phyloP scores from a whole-genome alignment of 2,113 vertebrate species.

The Erythrocercus mccallii region DNA sequence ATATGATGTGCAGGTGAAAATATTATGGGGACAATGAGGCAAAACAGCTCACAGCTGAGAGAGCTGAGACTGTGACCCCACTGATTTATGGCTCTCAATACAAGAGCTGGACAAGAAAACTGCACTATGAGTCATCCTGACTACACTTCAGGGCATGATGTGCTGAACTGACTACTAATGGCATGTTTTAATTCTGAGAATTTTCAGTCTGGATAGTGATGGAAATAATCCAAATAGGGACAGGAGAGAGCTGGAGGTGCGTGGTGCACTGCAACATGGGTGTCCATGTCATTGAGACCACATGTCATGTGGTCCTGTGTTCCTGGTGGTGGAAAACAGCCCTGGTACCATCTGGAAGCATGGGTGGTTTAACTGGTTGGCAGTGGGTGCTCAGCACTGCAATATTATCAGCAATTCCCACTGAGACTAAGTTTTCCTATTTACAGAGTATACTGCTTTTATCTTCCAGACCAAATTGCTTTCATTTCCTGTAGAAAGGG shows the following conservation, averaged over 20 bases:
- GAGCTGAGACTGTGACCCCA: not conserved
- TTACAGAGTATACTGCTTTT: not conserved
- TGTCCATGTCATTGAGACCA: not conserved
- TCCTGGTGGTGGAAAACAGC: not conserved
- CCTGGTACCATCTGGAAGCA: not conserved
- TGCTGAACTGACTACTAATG: not conserved
- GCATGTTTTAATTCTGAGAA: not conserved
- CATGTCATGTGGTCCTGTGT: not conserved
- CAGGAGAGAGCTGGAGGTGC: not conserved
- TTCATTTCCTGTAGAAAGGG: not conserved
- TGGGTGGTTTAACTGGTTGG: not conserved
- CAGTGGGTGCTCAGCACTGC: not conserved
- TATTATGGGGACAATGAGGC: not conserved
- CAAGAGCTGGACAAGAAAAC: not conserved
- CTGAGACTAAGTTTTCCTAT: not conserved
- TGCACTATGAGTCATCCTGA: not conserved
- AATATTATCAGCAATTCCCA: not conserved
- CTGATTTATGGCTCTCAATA: not conserved
- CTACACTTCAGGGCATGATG: not conserved
- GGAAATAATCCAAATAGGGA: not conserved
- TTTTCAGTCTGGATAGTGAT: not conserved
- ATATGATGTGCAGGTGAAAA: not conserved
- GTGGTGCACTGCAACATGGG: not conserved
- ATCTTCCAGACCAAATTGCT: not conserved
- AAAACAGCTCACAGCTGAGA: no score